These are phyloP conservation scores for Azorinus chamasolen DNA, from an alignment of 2,888 invertebrate species.

Conservation along the genomic window DNA sequence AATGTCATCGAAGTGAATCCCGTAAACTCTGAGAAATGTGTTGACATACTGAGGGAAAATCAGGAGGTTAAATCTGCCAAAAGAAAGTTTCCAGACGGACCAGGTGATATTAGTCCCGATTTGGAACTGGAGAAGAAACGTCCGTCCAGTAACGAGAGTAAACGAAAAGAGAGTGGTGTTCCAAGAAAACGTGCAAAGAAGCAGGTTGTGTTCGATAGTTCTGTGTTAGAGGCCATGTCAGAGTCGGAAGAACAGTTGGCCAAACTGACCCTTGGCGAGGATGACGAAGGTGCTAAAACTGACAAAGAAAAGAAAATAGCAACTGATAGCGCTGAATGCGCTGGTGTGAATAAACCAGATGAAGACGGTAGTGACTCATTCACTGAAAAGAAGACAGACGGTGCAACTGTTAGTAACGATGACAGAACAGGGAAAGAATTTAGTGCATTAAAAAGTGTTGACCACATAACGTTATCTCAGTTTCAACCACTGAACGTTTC, in stretches of 20 bases:
- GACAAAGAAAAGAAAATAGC: neutral
- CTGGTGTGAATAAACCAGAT: neutral
- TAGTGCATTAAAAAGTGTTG: neutral
- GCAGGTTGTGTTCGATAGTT: constrained; percentile 35
- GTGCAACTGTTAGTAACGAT: neutral
- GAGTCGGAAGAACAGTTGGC: constrained; percentile 63
- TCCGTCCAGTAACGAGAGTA: neutral
- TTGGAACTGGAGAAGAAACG: constrained; percentile 34
- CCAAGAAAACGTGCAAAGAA: constrained; percentile 32
- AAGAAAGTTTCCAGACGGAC: constrained; percentile 42
- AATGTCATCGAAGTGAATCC: neutral
- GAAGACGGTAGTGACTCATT: neutral
- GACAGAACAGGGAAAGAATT: neutral
- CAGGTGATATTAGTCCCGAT: constrained; percentile 55
- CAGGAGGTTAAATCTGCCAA: constrained; percentile 12
- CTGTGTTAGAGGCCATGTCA: constrained; percentile 58
- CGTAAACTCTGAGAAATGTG: neutral
- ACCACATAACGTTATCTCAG: constrained; percentile 33
- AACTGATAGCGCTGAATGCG: neutral
- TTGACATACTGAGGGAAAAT: constrained; percentile 3
- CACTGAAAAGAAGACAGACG: neutral
- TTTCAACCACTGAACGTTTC: constrained; percentile 57
- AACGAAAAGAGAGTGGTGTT: constrained; percentile 23
- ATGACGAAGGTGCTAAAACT: neutral
- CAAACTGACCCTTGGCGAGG: constrained; percentile 33